Evolutionary conservation across 37 sponge, comb jelly and placozoan species (phyloP).

Genomic region (Theonella swinhoei): DNA sequence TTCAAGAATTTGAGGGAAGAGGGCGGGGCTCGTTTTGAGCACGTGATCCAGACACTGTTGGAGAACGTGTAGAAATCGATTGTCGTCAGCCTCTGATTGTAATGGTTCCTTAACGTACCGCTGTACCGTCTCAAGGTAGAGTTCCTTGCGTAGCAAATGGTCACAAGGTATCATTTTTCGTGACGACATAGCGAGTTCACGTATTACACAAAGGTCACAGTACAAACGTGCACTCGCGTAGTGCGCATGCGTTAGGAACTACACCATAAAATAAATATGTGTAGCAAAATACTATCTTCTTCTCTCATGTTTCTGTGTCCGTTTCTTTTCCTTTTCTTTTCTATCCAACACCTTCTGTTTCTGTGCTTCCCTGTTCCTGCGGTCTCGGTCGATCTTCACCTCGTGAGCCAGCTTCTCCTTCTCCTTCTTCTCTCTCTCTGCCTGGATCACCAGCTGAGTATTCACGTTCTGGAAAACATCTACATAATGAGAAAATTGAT

Average conservation of each 20-base stretch:
- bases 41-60: neutral
- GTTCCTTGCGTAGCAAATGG: neutral
- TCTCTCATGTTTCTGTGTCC: conserved; percentile 76
- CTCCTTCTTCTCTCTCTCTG: conserved; percentile 37
- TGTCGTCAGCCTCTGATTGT: neutral
- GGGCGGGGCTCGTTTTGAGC: neutral
- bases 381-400: conserved; percentile 58
- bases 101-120: neutral
- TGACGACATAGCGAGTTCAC: neutral
- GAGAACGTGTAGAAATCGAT: neutral
- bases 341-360: conserved; percentile 66
- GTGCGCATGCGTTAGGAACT: neutral
- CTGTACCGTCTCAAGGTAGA: neutral
- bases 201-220: neutral
- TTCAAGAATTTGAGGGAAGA: neutral
- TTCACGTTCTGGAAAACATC: conserved; percentile 56
- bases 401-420: conserved; percentile 59
- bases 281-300: conserved; percentile 60
- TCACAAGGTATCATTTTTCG: neutral
- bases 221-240: neutral
- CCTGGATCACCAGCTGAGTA: conserved; percentile 9
- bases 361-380: conserved; percentile 46
- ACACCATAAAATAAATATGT: no score
- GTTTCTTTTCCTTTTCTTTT: conserved; percentile 69
- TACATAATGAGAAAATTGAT: neutral